A percentile compares a stretch with the other conserved stretches of the same genome.
phyloP scores from a whole-genome alignment of 2,113 vertebrate genomes.

The Mobula hypostoma region DNA sequence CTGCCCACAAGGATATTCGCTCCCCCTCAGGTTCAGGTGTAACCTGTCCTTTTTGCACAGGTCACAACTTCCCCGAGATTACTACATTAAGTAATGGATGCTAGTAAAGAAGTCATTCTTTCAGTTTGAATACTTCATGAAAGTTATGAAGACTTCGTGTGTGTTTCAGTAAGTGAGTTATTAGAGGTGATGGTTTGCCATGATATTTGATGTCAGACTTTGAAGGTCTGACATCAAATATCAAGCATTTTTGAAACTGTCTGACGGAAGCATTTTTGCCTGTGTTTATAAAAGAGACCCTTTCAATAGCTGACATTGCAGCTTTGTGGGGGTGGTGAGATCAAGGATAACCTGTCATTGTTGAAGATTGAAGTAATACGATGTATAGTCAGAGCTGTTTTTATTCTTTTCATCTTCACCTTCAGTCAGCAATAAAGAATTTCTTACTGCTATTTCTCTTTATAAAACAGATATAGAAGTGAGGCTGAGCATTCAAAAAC shows the following conservation, averaged over 20 bases:
- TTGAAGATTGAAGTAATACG: not conserved
- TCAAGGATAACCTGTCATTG: not conserved
- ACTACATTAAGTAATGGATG: no score
- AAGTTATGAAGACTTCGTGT: not conserved
- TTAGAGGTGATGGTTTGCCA: not conserved
- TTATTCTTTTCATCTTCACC: slow-evolving; percentile 35
- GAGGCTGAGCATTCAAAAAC: not conserved
- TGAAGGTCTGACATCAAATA: not conserved
- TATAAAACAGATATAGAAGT: slow-evolving; percentile 1
- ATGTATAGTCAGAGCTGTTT: slow-evolving; percentile 27
- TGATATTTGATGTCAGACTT: slow-evolving; percentile 13
- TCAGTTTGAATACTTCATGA: not conserved
- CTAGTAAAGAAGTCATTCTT: not conserved
- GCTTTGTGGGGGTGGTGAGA: not conserved
- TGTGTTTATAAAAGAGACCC: slow-evolving; percentile 4
- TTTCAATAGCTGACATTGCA: slow-evolving; percentile 17
- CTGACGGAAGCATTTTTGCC: not conserved
- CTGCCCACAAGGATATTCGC: no score
- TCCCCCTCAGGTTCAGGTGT: no score
- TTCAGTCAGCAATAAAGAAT: not conserved
- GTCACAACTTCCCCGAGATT: no score
- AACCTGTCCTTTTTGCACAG: no score
- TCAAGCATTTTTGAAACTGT: not conserved
- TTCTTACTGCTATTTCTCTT: not conserved
- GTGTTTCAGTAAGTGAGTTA: not conserved